Evolutionary conservation across 2,113 vertebrate genomes (phyloP).

Genomic region (Carettochelys insculpta): DNA sequence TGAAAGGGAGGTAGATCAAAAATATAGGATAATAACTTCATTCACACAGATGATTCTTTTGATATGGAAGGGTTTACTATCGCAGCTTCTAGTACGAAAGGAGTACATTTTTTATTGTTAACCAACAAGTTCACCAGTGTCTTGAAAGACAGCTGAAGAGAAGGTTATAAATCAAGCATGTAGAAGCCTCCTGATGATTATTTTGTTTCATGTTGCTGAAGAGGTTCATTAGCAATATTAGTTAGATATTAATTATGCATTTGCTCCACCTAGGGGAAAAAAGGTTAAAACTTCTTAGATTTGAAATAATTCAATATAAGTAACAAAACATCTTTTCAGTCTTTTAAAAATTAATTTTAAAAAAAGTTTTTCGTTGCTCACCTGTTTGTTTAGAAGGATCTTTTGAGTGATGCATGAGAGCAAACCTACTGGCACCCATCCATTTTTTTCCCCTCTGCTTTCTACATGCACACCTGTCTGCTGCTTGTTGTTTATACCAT

Average conservation of each 20-base stretch:
- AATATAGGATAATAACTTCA: slow-evolving; percentile 4
- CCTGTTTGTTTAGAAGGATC: neutral
- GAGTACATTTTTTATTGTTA: slow-evolving; percentile 39
- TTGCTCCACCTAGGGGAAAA: neutral
- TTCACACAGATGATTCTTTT: neutral
- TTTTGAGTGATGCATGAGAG: neutral
- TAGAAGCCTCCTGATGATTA: slow-evolving; percentile 7
- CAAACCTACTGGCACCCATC: neutral
- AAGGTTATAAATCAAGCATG: slow-evolving; percentile 32
- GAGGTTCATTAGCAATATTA: neutral
- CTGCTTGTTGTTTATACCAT: neutral
- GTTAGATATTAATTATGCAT: neutral
- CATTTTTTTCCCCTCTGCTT: neutral
- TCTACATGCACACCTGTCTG: neutral
- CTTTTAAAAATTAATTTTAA: neutral
- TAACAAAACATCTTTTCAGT: neutral
- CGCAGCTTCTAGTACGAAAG: slow-evolving; percentile 27
- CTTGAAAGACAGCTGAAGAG: slow-evolving; percentile 14
- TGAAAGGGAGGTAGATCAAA: neutral
- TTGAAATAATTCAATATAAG: neutral
- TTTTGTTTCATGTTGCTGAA: neutral
- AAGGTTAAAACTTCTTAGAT: neutral
- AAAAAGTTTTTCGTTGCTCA: neutral
- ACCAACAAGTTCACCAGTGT: slow-evolving; percentile 24
- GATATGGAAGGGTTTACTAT: neutral